These are phyloP conservation scores for Ceyx cyanopectus DNA, from an alignment of 2,113 vertebrate genomes.

Conservation along the genomic window DNA sequence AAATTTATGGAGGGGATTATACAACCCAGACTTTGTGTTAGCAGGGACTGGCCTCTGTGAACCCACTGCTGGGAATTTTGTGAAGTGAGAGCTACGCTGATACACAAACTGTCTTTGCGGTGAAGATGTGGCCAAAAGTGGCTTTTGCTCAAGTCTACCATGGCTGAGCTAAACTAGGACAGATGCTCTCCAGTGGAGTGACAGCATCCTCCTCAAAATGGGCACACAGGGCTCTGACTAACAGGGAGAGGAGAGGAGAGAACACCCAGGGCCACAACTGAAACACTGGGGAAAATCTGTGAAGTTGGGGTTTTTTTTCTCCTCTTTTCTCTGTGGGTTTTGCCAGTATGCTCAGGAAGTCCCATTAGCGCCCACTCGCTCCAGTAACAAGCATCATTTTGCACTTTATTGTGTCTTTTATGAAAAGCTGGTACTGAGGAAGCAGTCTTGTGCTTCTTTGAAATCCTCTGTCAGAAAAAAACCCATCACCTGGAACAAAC, in stretches of 20 bases:
- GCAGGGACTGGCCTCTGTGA: not conserved
- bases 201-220: not conserved
- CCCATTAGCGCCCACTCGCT: slow-evolving; percentile 65
- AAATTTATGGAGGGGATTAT: not conserved
- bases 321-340: slow-evolving; percentile 22
- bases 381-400: slow-evolving; percentile 61
- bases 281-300: not conserved
- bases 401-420: slow-evolving; percentile 56
- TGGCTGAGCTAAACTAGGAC: not conserved
- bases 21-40: not conserved
- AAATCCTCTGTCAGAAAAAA: slow-evolving; percentile 35
- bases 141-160: not conserved
- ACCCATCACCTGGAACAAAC: not conserved
- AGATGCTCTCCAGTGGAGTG: not conserved
- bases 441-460: slow-evolving; percentile 49
- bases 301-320: not conserved
- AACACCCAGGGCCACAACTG: not conserved
- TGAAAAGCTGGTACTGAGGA: slow-evolving; percentile 51
- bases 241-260: not conserved
- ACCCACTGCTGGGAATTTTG: not conserved
- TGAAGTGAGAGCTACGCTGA: not conserved
- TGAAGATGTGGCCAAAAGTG: not conserved
- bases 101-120: not conserved
- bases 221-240: not conserved
- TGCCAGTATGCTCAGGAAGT: slow-evolving; percentile 48